These are phyloP conservation scores for Balaenoptera acutorostrata DNA, from an alignment of 2,113 vertebrate genomes.

Conservation along the genomic window DNA sequence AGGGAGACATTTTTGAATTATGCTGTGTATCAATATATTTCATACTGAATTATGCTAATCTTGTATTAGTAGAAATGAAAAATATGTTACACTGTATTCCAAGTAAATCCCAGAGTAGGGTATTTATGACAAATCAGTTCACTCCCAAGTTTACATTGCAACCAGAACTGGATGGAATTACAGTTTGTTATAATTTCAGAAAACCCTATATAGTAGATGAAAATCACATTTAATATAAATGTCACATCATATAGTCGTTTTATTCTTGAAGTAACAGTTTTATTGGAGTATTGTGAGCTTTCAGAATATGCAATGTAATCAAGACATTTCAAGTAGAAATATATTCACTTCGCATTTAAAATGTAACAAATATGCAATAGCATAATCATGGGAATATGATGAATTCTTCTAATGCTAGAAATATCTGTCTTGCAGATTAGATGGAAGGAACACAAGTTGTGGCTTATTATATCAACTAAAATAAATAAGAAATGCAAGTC, in stretches of 20 bases:
- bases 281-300: constrained; percentile 42
- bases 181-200: constrained; percentile 54
- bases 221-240: constrained; percentile 73
- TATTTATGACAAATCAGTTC: constrained; percentile 53
- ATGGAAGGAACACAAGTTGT: neutral
- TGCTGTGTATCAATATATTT: constrained; percentile 22
- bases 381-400: neutral
- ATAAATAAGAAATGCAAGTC: constrained; percentile 5
- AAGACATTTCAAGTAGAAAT: constrained; percentile 55
- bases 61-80: constrained; percentile 61
- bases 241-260: constrained; percentile 50
- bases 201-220: constrained; percentile 39
- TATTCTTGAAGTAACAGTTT: constrained; percentile 56
- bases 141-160: constrained; percentile 9
- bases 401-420: neutral
- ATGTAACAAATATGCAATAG: constrained; percentile 2
- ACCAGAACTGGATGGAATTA: constrained; percentile 53
- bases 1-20: constrained; percentile 43
- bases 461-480: neutral
- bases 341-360: constrained; percentile 35
- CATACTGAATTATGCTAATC: constrained; percentile 41
- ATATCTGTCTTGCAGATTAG: neutral
- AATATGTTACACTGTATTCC: constrained; percentile 41
- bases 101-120: constrained; percentile 34
- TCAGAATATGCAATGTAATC: constrained; percentile 51